These are phyloP conservation scores for Caenorhabditis drosophilae DNA, from an alignment of 2,888 invertebrate species.

Conservation along the genomic window DNA sequence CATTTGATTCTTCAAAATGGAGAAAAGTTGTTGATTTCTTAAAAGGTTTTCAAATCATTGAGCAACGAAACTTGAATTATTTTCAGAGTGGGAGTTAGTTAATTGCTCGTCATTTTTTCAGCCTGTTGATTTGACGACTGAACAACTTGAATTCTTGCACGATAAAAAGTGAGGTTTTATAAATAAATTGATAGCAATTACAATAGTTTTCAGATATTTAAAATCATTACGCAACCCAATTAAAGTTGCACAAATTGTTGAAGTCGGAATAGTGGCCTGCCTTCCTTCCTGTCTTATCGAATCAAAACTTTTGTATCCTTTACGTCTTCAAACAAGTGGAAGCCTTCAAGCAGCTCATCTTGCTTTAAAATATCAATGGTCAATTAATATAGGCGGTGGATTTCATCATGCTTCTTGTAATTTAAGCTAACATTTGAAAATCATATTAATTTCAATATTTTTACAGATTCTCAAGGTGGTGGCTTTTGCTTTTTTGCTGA, in stretches of 20 bases:
- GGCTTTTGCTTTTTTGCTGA: constrained; percentile 87
- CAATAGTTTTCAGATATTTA: constrained; percentile 29
- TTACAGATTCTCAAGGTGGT: constrained; percentile 76
- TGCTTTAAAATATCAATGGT: constrained; percentile 84
- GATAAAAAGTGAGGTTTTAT: constrained; percentile 74
- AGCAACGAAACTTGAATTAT: too few relatives aligned
- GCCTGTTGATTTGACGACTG: too few relatives aligned
- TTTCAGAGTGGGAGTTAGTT: too few relatives aligned
- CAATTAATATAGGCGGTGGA: constrained; percentile 88
- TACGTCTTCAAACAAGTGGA: constrained; percentile 76
- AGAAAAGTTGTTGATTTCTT: constrained; percentile 75
- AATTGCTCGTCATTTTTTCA: constrained; percentile 79
- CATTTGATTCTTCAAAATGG: constrained; percentile 88
- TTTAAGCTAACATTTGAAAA: neutral
- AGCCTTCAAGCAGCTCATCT: constrained; percentile 81
- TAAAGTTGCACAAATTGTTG: constrained; percentile 29
- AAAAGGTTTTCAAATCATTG: constrained; percentile 77
- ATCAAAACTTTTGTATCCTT: constrained; percentile 18
- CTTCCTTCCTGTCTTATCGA: constrained; percentile 27
- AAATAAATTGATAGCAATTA: too few relatives aligned
- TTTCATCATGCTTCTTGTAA: constrained; percentile 85
- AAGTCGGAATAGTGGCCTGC: constrained; percentile 13
- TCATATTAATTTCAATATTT: neutral
- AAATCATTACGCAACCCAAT: constrained; percentile 16
- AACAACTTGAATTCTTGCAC: too few relatives aligned